phyloP scores from a whole-genome alignment of 2,888 invertebrate species.

The Timandra comae region DNA sequence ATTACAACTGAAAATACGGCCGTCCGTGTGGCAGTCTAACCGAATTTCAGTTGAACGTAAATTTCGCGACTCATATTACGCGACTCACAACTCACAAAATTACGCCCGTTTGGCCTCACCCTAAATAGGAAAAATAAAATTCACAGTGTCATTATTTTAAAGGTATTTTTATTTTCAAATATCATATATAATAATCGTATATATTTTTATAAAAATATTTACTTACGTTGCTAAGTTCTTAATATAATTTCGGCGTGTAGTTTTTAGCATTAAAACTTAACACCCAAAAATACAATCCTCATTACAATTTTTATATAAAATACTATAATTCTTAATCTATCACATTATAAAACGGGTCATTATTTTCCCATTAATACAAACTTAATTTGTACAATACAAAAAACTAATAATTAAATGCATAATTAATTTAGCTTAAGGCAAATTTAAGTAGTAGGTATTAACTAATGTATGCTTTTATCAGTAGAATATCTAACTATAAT shows the following conservation, averaged over 20 bases:
- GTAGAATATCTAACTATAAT: constrained; percentile 19
- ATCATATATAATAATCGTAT: constrained; percentile 6
- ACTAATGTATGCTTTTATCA: constrained; percentile 9
- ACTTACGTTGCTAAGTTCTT: constrained; percentile 15
- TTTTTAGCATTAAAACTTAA: neutral
- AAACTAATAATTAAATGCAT: constrained; percentile 64
- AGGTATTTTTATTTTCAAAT: neutral
- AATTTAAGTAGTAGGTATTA: constrained; percentile 22
- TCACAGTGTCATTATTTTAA: no score
- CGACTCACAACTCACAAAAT: no score
- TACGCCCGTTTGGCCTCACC: no score
- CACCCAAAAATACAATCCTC: no score
- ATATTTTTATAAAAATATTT: constrained; percentile 23
- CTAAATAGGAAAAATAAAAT: no score
- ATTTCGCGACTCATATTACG: no score
- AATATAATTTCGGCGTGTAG: constrained; percentile 5
- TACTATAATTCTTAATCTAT: constrained; percentile 38
- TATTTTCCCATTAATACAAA: constrained; percentile 41
- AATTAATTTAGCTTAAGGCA: constrained; percentile 44
- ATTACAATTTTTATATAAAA: constrained; percentile 3
- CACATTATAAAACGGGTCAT: constrained; percentile 58
- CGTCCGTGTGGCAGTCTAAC: no score
- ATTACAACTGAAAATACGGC: no score
- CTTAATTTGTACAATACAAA: constrained; percentile 70
- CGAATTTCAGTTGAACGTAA: no score